Conservation (phyloP, 2,113 vertebrate species). For the Elephantulus edwardii region DNA sequence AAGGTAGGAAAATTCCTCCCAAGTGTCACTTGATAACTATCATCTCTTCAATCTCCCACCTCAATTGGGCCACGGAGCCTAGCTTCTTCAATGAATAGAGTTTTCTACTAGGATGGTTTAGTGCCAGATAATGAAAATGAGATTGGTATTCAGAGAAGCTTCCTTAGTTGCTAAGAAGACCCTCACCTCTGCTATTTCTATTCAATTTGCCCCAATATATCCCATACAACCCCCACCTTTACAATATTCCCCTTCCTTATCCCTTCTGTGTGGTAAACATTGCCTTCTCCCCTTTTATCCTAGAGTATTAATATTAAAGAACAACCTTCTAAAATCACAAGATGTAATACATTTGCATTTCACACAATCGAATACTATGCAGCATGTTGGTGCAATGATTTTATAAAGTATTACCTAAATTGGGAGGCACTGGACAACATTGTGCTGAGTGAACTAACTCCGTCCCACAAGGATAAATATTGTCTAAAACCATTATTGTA, state of each 20-base stretch:
- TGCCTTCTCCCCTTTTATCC: background rate
- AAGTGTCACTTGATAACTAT: too few relatives aligned
- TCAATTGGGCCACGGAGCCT: background rate
- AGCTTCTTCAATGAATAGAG: background rate
- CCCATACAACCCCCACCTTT: background rate
- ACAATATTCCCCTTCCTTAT: background rate
- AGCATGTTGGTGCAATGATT: too few relatives aligned
- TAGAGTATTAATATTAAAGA: background rate
- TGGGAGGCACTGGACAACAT: too few relatives aligned
- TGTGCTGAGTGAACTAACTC: too few relatives aligned
- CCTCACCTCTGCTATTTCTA: accelerated
- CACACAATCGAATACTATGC: too few relatives aligned
- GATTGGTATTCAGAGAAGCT: accelerated
- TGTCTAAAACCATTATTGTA: too few relatives aligned
- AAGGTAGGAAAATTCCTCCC: background rate
- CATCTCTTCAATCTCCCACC: background rate
- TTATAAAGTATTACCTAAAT: too few relatives aligned
- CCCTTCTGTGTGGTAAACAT: background rate
- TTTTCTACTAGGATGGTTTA: background rate
- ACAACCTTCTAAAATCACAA: background rate
- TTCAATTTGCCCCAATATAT: background rate
- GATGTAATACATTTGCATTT: background rate
- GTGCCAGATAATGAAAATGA: background rate
- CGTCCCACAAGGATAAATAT: too few relatives aligned
- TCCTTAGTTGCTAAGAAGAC: background rate